A percentile compares a stretch with the other conserved stretches of the same genome.
Evolutionary conservation across 1,140 invertebrate species (phyloP).

Genomic region (Sogatella furcifera): DNA sequence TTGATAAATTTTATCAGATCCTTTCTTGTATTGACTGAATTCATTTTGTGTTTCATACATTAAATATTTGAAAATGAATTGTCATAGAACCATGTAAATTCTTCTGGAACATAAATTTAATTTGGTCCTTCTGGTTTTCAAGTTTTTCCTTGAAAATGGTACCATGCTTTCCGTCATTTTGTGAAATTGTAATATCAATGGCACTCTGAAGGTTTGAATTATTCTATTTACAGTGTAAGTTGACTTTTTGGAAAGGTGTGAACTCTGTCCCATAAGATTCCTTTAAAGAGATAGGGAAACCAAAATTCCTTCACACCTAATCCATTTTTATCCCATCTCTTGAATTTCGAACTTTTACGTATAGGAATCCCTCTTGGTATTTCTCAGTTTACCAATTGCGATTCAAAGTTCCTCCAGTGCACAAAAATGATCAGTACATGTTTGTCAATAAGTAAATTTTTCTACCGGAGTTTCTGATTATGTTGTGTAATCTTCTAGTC

Average conservation of each 20-base stretch:
- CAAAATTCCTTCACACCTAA: slow-evolving; percentile 10
- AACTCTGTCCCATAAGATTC: slow-evolving; percentile 7
- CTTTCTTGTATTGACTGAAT: too few relatives aligned
- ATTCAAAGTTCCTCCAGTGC: not conserved
- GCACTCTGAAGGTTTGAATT: too few relatives aligned
- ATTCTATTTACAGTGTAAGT: not conserved
- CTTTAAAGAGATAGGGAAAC: slow-evolving; percentile 10
- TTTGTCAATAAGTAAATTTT: slow-evolving; percentile 10
- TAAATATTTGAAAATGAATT: too few relatives aligned
- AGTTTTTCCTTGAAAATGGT: too few relatives aligned
- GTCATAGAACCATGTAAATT: too few relatives aligned
- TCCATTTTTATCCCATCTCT: slow-evolving; percentile 10
- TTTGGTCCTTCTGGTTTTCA: too few relatives aligned
- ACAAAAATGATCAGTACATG: slow-evolving; percentile 4
- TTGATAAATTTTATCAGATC: too few relatives aligned
- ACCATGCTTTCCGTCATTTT: too few relatives aligned
- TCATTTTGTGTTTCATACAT: too few relatives aligned
- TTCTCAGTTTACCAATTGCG: not conserved
- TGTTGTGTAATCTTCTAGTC: slow-evolving; percentile 6
- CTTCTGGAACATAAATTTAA: too few relatives aligned
- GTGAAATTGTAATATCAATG: too few relatives aligned
- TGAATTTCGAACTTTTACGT: not conserved
- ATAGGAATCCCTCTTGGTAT: not conserved
- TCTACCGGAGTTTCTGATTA: slow-evolving; percentile 1
- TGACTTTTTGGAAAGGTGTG: slow-evolving; percentile 10